Conservation (phyloP, 2,888 invertebrate genomes). For the Formica aserva region DNA sequence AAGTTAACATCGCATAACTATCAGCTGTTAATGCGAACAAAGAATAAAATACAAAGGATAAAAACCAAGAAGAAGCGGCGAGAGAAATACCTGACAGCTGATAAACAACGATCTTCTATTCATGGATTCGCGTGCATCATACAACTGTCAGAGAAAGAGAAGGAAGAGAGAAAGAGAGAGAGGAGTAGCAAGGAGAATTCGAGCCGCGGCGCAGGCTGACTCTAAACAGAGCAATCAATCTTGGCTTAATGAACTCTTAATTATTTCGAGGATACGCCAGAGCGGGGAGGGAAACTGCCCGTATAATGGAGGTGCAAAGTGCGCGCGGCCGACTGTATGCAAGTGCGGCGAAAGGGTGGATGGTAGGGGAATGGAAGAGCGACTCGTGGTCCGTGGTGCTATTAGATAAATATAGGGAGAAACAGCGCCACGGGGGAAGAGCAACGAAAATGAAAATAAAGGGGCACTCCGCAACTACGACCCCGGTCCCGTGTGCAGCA, state of each 20-base stretch:
- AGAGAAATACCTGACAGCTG: constrained; percentile 72
- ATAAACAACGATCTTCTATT: constrained; percentile 81
- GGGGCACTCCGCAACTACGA: constrained; percentile 70
- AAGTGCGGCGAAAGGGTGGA: constrained; percentile 62
- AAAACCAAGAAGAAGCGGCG: constrained; percentile 41
- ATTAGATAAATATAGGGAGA: constrained; percentile 84
- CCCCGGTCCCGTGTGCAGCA: constrained; percentile 23
- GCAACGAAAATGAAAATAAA: constrained; percentile 80
- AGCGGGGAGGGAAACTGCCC: constrained; percentile 82
- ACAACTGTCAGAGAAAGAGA: constrained; percentile 48
- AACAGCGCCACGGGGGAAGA: constrained; percentile 74
- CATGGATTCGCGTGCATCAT: constrained; percentile 77
- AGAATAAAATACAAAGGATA: constrained; percentile 49
- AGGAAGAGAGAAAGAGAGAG: constrained; percentile 1
- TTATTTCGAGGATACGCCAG: constrained; percentile 83
- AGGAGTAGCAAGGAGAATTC: constrained; percentile 14
- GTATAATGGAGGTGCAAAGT: constrained; percentile 85
- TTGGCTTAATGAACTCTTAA: constrained; percentile 85
- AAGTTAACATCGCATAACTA: constrained; percentile 70
- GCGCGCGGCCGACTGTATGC: constrained; percentile 79
- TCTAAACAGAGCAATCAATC: constrained; percentile 85
- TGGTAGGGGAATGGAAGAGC: constrained; percentile 62
- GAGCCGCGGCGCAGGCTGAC: constrained; percentile 63
- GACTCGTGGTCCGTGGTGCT: constrained; percentile 77
- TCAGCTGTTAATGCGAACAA: constrained; percentile 63